Percentiles rank a stretch among this genome's conserved stretches.
These are phyloP conservation scores for Nebria salina DNA, from an alignment of 2,888 invertebrate species.

Conservation along the genomic window DNA sequence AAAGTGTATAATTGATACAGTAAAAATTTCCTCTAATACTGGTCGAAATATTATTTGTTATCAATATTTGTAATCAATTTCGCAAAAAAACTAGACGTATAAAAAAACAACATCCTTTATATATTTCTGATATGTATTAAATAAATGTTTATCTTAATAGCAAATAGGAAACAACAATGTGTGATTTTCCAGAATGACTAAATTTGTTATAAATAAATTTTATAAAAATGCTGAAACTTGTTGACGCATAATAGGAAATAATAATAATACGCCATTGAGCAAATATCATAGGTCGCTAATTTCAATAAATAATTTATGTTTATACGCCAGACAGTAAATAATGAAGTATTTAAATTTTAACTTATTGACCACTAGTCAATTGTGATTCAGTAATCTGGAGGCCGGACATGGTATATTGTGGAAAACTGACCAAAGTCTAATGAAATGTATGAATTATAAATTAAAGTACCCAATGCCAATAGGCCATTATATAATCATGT, in stretches of 20 bases:
- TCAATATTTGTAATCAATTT: no score
- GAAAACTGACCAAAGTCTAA: background rate
- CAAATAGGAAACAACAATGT: no score
- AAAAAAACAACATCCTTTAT: no score
- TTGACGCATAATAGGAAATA: background rate
- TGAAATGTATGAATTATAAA: background rate
- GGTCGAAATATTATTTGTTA: no score
- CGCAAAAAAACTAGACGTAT: no score
- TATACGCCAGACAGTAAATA: background rate
- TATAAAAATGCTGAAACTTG: background rate
- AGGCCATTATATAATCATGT: background rate
- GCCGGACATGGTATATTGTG: background rate
- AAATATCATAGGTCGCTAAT: background rate
- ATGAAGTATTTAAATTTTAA: background rate
- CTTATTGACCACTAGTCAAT: background rate
- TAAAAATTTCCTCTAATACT: no score
- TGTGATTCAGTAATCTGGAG: background rate
- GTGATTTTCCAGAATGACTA: no score
- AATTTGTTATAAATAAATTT: background rate
- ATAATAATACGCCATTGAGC: background rate
- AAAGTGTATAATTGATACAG: no score
- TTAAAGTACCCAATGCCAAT: background rate
- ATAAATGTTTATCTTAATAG: no score
- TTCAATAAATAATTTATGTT: background rate
- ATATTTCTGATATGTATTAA: no score